Evolutionary conservation across 1,140 invertebrate species (phyloP), one percentile per base, ranked within the genome.

Genomic region (Pygmarrhopalites habei): DNA sequence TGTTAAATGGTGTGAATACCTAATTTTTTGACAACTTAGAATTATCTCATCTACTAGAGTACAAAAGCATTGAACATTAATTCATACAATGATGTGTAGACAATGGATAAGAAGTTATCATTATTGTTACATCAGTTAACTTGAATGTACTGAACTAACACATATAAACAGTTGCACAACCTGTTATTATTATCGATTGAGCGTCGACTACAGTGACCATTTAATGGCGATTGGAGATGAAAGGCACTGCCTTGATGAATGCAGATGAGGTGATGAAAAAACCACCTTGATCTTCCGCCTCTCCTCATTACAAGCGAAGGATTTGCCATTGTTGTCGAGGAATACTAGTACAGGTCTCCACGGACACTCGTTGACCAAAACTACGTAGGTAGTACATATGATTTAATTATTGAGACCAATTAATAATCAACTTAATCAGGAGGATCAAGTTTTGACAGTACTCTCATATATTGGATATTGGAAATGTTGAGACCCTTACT

Each of bases 311-410:
- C 25, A 58, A 23, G 3, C 4, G 21, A 35, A 44, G 56, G 17
- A 58, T 58, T 2, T 35, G 12, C 56, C 56, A 58, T 28, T 58
- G 56, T 26, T 58, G 35, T 28, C 56, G 14, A 2, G 56, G 56
- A 10, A 23, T 26, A 21, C 5, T 43, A n/a, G 2, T 58, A 25
- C 56, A 58, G 14, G 2, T 3, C 2, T 15, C 19, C 2, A 58
- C 56, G 5, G 3, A n/a, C 4, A 58, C 35, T 2, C 12, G 35
- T 17, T 44, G 4, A 44, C 41, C 56, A 43, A 44, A 26, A 14
- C 56, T 58, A 26, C 2, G 4, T 29, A 58, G 10, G 19, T 25
- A 51, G 19, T 25, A 3, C 12, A 51, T 14, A 51, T 28, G 5
- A 51, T 51, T 28, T 5, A 7, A 51, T 7, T 25, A 47, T n/a